Base-by-base conservation (phyloP, 2,113 vertebrate species). In the Scophthalmus maximus region DNA sequence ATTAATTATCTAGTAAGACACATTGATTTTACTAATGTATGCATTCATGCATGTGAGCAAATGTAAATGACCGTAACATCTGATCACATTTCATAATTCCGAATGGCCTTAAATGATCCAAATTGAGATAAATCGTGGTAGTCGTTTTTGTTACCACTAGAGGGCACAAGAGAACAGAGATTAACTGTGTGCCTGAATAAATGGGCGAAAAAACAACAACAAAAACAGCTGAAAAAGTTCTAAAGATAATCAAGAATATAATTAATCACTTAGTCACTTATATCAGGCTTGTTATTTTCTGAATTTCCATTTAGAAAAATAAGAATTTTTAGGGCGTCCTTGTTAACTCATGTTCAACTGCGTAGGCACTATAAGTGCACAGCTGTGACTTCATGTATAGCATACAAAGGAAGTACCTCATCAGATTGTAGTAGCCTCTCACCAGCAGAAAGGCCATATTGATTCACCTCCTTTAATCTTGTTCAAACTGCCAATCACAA, bases 141-240 rank as follows among this genome's bases (percentile, higher is more conserved):
- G 4, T 10, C 23, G 25, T 73, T 25, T 36, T 36, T 4, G 2
- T 40, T 34, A 36, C 81, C 84, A 86, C 20, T 5, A 84, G 84
- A 69, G 68, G 59, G 68, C 71, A 49, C 27, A 56, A 50, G 23
- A 75, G 32, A 55, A 38, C 46, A 73, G 5, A 12, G 18, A 4
- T 47, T 47, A n/a, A 22, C 46, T 11, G 18, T 1, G 2, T 22
- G 2, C 8, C 20, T 47, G 3, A 12, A 22, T 20, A 22, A 22
- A 47, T n/a, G 20, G 40, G 46, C 2, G 36, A 15, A 15, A 15
- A 18, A 9, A 22, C 0, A 8, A 10, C 44, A 22, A 47, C 44
- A 8, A 22, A 8, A 8, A 9, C 8, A 42, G 4, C 4, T 42
- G 17, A 17, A 42, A 15, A 17, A 42, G 17, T 42, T 2, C 18